Percentiles rank a stretch among this genome's conserved stretches.
These are phyloP conservation scores for Rhynchopsitta pachyrhyncha DNA, from an alignment of 2,113 vertebrate genomes.

Conservation along the genomic window DNA sequence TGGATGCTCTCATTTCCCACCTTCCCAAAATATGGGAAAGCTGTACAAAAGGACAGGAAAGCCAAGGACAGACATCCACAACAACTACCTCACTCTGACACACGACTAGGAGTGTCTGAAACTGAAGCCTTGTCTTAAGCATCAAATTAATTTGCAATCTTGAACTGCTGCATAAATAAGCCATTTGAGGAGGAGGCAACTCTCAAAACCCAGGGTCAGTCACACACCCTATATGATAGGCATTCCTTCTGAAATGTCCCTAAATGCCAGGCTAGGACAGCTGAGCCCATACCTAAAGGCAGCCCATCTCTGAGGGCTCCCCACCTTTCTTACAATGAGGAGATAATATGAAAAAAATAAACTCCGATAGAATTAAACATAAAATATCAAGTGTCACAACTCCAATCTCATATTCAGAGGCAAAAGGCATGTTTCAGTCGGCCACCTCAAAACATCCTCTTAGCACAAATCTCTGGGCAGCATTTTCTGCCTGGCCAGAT, in stretches of 20 bases:
- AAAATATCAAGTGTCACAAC: background rate
- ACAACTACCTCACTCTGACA: accelerated
- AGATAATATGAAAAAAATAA: background rate
- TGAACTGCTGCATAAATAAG: accelerated
- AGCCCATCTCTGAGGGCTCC: background rate
- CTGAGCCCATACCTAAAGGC: background rate
- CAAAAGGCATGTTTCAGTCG: background rate
- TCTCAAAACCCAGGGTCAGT: background rate
- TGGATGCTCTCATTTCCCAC: background rate
- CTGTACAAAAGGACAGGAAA: background rate
- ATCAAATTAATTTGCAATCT: background rate
- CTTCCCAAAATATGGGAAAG: background rate
- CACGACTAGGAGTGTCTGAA: background rate
- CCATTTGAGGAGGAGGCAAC: background rate
- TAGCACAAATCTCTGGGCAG: background rate
- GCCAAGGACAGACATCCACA: background rate
- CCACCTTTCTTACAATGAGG: background rate
- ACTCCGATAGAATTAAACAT: background rate
- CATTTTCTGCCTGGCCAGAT: background rate
- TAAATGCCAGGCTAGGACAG: background rate
- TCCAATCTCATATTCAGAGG: background rate
- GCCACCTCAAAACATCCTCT: background rate
- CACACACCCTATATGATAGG: accelerated
- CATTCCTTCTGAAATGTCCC: background rate
- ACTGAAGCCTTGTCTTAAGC: background rate